Evolutionary conservation across 1,140 invertebrate species (phyloP).

Genomic region (Oscheius sp.): DNA sequence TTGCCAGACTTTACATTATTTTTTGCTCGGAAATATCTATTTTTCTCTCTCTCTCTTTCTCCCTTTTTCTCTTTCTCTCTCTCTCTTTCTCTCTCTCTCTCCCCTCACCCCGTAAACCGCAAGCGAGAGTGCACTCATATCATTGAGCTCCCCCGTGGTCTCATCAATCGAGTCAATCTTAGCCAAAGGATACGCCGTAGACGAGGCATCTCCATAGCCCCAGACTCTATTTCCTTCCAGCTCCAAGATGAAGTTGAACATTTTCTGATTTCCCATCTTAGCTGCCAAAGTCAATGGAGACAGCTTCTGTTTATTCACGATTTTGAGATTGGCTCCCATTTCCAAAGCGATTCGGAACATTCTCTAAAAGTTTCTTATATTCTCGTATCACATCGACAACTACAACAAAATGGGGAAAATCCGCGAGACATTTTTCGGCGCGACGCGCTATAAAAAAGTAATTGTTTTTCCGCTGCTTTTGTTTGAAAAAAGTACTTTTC

Average conservation of each 20-base stretch:
- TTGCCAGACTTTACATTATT: no score
- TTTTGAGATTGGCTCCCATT: constrained; percentile 77
- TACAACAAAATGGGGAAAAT: no score
- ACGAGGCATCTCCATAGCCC: constrained; percentile 79
- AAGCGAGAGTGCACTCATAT: constrained; percentile 88
- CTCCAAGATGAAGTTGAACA: constrained; percentile 71
- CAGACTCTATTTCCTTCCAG: constrained; percentile 63
- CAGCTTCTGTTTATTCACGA: constrained; percentile 76
- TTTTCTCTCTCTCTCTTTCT: no score
- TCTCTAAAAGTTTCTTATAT: no score
- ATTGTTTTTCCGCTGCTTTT: no score
- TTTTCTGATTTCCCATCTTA: constrained; percentile 83
- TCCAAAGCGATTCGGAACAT: constrained; percentile 93
- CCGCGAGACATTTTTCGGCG: no score
- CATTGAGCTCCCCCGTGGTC: constrained; percentile 83
- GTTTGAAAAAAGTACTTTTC: no score
- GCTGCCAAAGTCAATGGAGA: constrained; percentile 92
- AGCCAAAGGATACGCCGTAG: constrained; percentile 90
- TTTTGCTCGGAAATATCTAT: no score
- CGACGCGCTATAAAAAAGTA: no score
- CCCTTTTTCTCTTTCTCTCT: no score
- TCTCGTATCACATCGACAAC: no score
- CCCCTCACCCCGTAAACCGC: constrained; percentile 95
- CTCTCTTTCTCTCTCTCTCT: no score
- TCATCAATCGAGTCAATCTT: constrained; percentile 93